These are phyloP conservation scores for Antedon mediterranea DNA, from an alignment of 53 echinoderm and acorn worm species.

Conservation along the genomic window DNA sequence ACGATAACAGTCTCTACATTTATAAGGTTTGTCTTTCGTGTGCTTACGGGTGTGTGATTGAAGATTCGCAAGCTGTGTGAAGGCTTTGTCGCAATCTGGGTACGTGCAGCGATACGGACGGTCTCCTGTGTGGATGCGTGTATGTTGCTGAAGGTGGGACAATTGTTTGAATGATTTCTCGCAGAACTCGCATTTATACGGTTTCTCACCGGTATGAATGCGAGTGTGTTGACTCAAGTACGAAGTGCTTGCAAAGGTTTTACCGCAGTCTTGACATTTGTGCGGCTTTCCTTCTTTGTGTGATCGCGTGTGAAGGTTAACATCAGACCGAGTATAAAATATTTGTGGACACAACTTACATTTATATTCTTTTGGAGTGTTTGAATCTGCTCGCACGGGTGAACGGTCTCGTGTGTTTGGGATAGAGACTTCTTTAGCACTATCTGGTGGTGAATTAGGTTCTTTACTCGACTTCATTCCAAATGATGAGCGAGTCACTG, in stretches of 20 bases:
- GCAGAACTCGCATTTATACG: conserved; percentile 77
- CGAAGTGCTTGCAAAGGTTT: conserved; percentile 80
- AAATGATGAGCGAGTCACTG: background rate
- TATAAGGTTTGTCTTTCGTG: conserved; percentile 97
- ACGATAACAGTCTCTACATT: conserved; percentile 89
- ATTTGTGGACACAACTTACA: conserved; percentile 84
- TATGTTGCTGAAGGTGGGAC: conserved; percentile 95
- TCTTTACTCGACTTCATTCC: background rate
- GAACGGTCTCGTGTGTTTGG: background rate
- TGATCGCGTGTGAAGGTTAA: conserved; percentile 66
- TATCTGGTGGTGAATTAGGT: background rate
- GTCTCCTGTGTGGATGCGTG: conserved; percentile 87
- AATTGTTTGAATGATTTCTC: conserved; percentile 90
- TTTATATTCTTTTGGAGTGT: conserved; percentile 42
- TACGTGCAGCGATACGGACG: conserved; percentile 71
- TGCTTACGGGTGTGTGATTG: conserved; percentile 92
- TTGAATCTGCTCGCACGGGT: background rate
- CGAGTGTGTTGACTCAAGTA: conserved; percentile 86
- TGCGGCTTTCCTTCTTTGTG: conserved; percentile 89
- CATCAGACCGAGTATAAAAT: conserved; percentile 80
- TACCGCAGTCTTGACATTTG: conserved; percentile 80
- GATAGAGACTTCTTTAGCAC: background rate
- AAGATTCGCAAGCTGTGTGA: conserved; percentile 88
- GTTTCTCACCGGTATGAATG: conserved; percentile 89
- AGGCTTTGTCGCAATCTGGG: conserved; percentile 82